Percentiles rank a stretch among this genome's conserved stretches.
Evolutionary conservation across 2,888 invertebrate genomes (phyloP).

Genomic region (Dascillus cervinus): DNA sequence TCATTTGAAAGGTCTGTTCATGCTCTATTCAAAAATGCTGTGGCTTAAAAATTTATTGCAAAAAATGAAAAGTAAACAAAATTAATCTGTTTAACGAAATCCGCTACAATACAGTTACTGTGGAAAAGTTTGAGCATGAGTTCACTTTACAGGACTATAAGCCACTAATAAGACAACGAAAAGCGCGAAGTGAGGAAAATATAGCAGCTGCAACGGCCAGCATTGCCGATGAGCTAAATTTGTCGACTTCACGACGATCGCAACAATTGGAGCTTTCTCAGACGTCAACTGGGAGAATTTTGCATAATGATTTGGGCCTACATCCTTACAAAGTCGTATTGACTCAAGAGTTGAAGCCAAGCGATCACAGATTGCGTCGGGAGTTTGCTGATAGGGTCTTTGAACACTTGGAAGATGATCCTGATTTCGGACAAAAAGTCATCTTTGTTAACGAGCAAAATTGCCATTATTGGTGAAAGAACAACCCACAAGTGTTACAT

Average conservation of each 20-base stretch:
- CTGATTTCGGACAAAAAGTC: too few relatives aligned
- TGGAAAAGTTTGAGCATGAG: slow-evolving; percentile 5
- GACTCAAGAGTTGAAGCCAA: too few relatives aligned
- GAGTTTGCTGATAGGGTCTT: too few relatives aligned
- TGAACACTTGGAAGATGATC: too few relatives aligned
- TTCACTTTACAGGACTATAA: slow-evolving; percentile 5
- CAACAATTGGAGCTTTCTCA: slow-evolving; percentile 6
- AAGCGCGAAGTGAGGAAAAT: slow-evolving; percentile 7
- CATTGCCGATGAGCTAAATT: slow-evolving; percentile 6
- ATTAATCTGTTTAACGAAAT: too few relatives aligned
- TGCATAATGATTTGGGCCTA: slow-evolving; percentile 8
- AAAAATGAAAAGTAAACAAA: too few relatives aligned
- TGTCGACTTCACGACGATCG: slow-evolving; percentile 5
- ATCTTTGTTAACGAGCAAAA: slow-evolving; percentile 22
- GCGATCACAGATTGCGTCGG: too few relatives aligned
- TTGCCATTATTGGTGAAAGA: slow-evolving; percentile 22
- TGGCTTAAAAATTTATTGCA: too few relatives aligned
- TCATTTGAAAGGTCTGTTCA: too few relatives aligned
- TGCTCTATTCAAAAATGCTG: too few relatives aligned
- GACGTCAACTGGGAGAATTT: slow-evolving; percentile 9
- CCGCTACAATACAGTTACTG: too few relatives aligned
- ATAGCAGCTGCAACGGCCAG: slow-evolving; percentile 5
- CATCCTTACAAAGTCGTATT: too few relatives aligned
- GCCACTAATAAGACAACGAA: slow-evolving; percentile 4
- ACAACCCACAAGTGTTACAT: slow-evolving; percentile 23